Percentiles rank a stretch among this genome's conserved stretches.
Evolutionary conservation across 1,140 invertebrate genomes (phyloP).

Genomic region (Dolichoris vasculosae): DNA sequence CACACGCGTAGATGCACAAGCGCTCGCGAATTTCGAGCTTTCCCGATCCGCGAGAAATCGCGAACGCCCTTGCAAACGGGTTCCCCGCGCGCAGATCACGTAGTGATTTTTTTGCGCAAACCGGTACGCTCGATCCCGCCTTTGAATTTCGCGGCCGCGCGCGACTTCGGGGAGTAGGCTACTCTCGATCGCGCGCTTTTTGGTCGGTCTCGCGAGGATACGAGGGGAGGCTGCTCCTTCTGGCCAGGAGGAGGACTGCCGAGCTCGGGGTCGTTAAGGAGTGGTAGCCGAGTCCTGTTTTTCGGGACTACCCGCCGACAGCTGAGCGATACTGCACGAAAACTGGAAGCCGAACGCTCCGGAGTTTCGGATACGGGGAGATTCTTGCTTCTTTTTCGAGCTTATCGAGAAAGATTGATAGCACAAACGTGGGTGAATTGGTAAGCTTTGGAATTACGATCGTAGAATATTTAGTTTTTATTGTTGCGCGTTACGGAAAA

Average conservation of each 20-base stretch:
- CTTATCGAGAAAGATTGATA: slow-evolving; percentile 23
- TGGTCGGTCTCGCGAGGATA: not conserved
- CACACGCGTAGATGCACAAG: not conserved
- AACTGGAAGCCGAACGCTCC: not conserved
- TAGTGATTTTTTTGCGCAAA: slow-evolving; percentile 59
- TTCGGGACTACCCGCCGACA: slow-evolving; percentile 42
- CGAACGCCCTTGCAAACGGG: slow-evolving; percentile 36
- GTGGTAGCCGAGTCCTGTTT: slow-evolving; percentile 38
- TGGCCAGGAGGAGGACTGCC: not conserved
- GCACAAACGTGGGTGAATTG: not conserved
- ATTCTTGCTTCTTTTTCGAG: not conserved
- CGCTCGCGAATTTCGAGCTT: slow-evolving; percentile 32
- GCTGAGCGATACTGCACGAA: slow-evolving; percentile 6
- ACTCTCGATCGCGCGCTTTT: slow-evolving; percentile 14
- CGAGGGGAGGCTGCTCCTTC: not conserved
- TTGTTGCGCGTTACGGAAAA: not conserved
- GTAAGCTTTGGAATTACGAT: not conserved
- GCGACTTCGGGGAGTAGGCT: not conserved
- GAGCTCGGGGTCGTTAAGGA: slow-evolving; percentile 37
- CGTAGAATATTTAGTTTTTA: not conserved
- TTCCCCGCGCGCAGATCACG: slow-evolving; percentile 51
- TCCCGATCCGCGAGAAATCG: slow-evolving; percentile 21
- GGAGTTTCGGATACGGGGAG: not conserved
- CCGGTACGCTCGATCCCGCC: slow-evolving; percentile 49
- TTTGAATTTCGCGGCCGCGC: slow-evolving; percentile 25